Base-by-base conservation (phyloP, 2,113 vertebrate species). In the Tetrao urogallus region DNA sequence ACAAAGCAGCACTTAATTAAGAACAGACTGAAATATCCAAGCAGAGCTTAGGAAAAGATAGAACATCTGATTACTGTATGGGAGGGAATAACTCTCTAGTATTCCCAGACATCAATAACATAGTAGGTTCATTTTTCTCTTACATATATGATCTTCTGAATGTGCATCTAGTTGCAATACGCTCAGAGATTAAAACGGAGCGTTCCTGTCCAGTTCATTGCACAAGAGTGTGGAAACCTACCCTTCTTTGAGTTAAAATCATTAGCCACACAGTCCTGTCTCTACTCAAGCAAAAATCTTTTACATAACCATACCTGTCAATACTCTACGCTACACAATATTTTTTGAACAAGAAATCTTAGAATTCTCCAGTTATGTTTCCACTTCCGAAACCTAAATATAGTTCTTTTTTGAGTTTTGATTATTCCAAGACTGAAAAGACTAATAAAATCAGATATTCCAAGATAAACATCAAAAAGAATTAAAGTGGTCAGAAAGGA, bases 301-400 rank as follows among this genome's bases (percentile, higher is more conserved):
- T 58, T 42, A 42, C 2, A 12, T 73, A 57, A 42, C 32, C 0
- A 0, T 42, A 64, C 12, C 32, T 42, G 8, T 22, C 75, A 56
- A 13, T n/a, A 45, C 7, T 56, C 0, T 34, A 52, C 4, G 61
- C 9, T 19, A 11, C 32, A 1, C 38, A 76, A 88, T 25, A 80
- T 25, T 74, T 28, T 20, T 81, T n/a, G 42, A 84, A 45, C 4
- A 84, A 21, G 8, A 42, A 67, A 81, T 64, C 52, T 16, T 16
- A 63, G 13, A 73, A 50, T 48, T 30, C 28, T 84, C 24, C 71
- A n/a, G 80, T 0, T n/a, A 6, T 43, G 8, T 75, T 92, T 74
- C 47, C 28, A 36, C 14, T 85, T 67, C 57, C 45, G 61, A 82
- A 84, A 79, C 4, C 4, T 47, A 27, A 74, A 30, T 73, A 42